Conservation (phyloP, 2,113 vertebrate genomes). For the Aplodontia rufa region DNA sequence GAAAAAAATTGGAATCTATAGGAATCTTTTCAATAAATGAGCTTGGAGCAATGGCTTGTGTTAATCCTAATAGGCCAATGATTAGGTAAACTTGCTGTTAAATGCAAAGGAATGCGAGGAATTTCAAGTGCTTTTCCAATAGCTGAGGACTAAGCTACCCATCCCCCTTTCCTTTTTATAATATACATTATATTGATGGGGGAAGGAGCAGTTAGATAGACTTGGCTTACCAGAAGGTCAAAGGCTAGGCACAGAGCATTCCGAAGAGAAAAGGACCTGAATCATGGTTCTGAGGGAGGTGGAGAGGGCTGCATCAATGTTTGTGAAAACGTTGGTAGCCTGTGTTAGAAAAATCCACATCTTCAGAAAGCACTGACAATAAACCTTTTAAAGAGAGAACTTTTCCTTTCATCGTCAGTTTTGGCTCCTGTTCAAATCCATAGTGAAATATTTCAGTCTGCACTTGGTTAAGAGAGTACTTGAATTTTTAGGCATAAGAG, state of each 20-base stretch:
- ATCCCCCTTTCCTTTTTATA: conserved; percentile 71
- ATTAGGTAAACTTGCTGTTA: conserved; percentile 92
- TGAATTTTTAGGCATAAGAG: conserved; percentile 56
- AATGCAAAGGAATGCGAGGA: conserved; percentile 91
- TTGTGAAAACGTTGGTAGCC: conserved; percentile 37
- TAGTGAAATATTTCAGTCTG: conserved; percentile 63
- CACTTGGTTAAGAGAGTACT: conserved; percentile 54
- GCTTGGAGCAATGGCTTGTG: conserved; percentile 90
- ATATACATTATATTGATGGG: conserved; percentile 60
- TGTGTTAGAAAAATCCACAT: conserved; percentile 54
- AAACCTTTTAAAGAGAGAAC: conserved; percentile 58
- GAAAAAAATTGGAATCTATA: conserved; percentile 84
- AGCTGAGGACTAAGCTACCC: conserved; percentile 82
- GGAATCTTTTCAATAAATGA: conserved; percentile 89
- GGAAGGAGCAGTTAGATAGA: conserved; percentile 55
- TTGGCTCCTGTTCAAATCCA: conserved; percentile 54
- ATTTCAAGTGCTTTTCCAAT: conserved; percentile 93
- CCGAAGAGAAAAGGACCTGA: conserved; percentile 57
- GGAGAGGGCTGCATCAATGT: conserved; percentile 40
- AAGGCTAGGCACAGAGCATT: conserved; percentile 40
- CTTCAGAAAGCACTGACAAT: conserved; percentile 61
- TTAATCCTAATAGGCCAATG: conserved; percentile 89
- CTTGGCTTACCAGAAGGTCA: conserved; percentile 66
- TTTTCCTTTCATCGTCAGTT: conserved; percentile 41
- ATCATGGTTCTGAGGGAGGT: background rate